Conservation (phyloP, 1,140 invertebrate species). For the Halotydeus destructor region DNA sequence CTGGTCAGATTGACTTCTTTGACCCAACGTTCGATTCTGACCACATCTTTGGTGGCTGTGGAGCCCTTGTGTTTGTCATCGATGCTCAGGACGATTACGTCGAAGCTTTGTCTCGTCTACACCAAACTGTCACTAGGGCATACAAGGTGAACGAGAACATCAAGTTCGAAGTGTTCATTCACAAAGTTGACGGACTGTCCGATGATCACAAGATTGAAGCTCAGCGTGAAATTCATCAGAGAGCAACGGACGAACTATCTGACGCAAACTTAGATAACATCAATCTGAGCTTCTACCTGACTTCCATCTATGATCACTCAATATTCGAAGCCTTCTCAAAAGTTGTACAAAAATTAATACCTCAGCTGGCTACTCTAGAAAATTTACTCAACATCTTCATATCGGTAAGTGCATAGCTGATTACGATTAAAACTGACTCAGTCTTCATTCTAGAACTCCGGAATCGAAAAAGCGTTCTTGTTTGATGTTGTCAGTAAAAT, state of each 20-base stretch:
- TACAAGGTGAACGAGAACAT: constrained; percentile 89
- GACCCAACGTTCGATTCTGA: constrained; percentile 88
- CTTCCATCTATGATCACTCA: constrained; percentile 98
- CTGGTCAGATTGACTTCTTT: constrained; percentile 94
- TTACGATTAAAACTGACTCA: constrained; percentile 3
- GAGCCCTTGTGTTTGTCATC: constrained; percentile 94
- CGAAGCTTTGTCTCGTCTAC: constrained; percentile 78
- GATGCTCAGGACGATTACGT: constrained; percentile 97
- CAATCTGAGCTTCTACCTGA: constrained; percentile 63
- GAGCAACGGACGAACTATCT: constrained; percentile 75
- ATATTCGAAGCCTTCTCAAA: constrained; percentile 99
- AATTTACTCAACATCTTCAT: constrained; percentile 98
- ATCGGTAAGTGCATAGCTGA: constrained; percentile 46
- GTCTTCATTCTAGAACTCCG: constrained; percentile 52
- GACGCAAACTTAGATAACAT: constrained; percentile 13
- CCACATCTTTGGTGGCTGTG: constrained; percentile 37
- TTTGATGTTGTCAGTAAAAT: constrained; percentile 99
- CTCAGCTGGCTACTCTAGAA: constrained; percentile 86
- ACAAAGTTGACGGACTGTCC: constrained; percentile 94
- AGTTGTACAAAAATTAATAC: constrained; percentile 97
- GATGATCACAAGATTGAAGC: constrained; percentile 98
- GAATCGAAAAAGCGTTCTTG: constrained; percentile 91
- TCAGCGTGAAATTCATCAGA: constrained; percentile 82
- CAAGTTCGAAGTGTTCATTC: constrained; percentile 95
- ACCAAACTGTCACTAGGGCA: constrained; percentile 76